Evolutionary conservation across 2,888 invertebrate genomes (phyloP).

Genomic region (Anarsia innoxiella): DNA sequence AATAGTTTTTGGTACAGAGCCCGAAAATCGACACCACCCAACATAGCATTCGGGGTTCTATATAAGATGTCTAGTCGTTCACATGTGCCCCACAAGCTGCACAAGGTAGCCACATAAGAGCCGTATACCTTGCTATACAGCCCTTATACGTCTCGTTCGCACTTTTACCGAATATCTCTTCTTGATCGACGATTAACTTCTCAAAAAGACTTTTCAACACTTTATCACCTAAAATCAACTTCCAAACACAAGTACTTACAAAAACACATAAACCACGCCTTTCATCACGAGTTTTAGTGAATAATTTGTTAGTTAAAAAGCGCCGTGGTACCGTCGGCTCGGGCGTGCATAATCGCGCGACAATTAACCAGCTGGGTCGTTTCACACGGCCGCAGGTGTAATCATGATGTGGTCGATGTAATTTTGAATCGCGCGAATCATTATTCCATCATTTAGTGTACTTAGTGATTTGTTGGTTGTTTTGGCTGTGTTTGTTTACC

Average conservation of each 20-base stretch:
- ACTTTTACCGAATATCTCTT: neutral
- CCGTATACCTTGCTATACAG: too few species aligned
- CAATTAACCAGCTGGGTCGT: neutral
- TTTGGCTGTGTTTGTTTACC: neutral
- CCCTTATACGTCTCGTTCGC: too few species aligned
- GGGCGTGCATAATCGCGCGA: slow-evolving; percentile 6
- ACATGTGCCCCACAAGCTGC: too few species aligned
- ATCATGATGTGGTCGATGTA: neutral
- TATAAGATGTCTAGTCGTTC: too few species aligned
- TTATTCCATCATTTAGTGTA: neutral
- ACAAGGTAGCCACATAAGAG: too few species aligned
- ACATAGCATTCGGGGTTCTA: too few species aligned
- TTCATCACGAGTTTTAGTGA: neutral
- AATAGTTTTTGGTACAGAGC: too few species aligned
- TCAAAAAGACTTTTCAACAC: too few species aligned
- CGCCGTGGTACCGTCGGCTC: neutral
- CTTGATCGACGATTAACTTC: too few species aligned
- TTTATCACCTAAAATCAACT: too few species aligned
- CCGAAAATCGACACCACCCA: too few species aligned
- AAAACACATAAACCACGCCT: neutral
- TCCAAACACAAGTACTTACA: neutral
- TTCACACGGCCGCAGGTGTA: neutral
- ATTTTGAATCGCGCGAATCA: neutral
- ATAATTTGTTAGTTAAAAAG: neutral
- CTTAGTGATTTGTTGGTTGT: too few species aligned